Evolutionary conservation across 2,797 vertebrate genomes (phyloP).

Genomic region (Etheostoma perlongum): DNA sequence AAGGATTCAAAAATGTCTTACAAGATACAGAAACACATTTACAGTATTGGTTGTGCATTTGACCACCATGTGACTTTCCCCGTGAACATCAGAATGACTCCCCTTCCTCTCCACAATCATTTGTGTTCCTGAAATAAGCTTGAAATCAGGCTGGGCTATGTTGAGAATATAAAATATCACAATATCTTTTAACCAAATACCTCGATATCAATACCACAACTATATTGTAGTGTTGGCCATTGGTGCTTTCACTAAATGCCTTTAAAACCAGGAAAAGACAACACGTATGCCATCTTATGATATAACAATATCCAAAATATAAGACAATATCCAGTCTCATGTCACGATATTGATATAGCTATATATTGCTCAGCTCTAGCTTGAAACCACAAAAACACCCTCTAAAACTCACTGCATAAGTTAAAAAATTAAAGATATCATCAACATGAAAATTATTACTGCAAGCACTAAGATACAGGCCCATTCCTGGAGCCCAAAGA

Average conservation of each 20-base stretch:
- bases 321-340: no score
- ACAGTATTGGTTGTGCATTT: background rate
- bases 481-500: background rate
- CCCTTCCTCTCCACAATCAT: background rate
- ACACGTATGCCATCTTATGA: no score
- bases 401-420: background rate
- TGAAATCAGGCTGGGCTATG: no score
- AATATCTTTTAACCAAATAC: no score
- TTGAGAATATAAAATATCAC: no score
- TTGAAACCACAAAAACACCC: background rate
- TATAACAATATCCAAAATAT: no score
- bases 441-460: background rate
- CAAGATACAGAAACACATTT: background rate
- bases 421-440: background rate
- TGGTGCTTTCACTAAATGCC: no score
- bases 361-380: background rate
- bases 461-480: background rate
- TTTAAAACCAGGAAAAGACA: no score
- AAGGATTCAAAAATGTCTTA: background rate
- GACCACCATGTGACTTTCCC: conserved; percentile 34
- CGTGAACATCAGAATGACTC: conserved; percentile 17
- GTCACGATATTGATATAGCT: no score
- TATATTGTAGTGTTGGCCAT: no score
- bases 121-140: background rate
- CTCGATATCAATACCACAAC: no score